phyloP scores from a whole-genome alignment of 1,140 invertebrate genomes.

The Ceratosolen fusciceps region DNA sequence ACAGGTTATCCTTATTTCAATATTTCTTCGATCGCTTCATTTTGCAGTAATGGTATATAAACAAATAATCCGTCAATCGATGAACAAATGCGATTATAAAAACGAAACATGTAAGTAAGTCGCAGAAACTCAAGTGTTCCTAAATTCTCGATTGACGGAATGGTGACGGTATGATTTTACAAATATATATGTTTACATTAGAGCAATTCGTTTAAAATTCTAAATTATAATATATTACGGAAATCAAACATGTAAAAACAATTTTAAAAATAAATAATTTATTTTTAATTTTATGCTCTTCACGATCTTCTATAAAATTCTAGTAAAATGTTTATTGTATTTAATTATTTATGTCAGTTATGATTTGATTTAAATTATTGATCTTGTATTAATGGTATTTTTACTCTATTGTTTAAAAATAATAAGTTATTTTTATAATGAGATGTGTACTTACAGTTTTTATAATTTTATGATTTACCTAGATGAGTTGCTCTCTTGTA shows the following conservation, averaged over 20 bases:
- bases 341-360: background rate
- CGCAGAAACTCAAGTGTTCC: constrained; percentile 46
- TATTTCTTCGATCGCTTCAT: constrained; percentile 7
- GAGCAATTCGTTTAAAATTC: constrained; percentile 1
- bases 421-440: too few species aligned
- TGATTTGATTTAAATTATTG: background rate
- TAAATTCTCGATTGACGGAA: constrained; percentile 48
- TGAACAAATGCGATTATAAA: constrained; percentile 30
- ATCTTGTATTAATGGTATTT: background rate
- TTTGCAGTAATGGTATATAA: constrained; percentile 35
- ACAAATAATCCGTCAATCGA: constrained; percentile 47
- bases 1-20: constrained; percentile 32
- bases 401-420: too few species aligned
- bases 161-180: constrained; percentile 42
- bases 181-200: constrained; percentile 31
- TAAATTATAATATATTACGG: constrained; percentile 17
- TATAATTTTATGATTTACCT: constrained; percentile 26
- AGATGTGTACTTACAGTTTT: too few species aligned
- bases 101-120: constrained; percentile 48
- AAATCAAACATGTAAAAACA: background rate
- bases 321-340: background rate
- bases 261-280: background rate
- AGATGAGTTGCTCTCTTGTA: constrained; percentile 3
- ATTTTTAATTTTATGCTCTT: too few species aligned
- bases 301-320: background rate